A percentile compares a stretch with the other conserved stretches of the same genome.
phyloP scores from a whole-genome alignment of 2,113 vertebrate species.

The Megaceryle maxima region DNA sequence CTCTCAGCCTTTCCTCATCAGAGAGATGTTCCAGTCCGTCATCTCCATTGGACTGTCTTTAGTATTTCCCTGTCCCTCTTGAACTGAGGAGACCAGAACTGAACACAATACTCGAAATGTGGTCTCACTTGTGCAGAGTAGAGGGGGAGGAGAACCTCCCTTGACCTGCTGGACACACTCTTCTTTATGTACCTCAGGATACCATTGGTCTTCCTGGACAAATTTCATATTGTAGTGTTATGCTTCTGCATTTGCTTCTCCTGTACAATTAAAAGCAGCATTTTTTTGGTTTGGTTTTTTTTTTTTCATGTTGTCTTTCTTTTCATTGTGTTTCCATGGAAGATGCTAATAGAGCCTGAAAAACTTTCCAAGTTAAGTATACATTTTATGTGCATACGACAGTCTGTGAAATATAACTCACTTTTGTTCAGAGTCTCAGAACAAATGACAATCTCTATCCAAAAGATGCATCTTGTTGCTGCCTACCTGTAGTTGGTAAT shows the following conservation, averaged over 20 bases:
- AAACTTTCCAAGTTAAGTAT: background rate
- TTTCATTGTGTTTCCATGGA: background rate
- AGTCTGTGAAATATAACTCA: background rate
- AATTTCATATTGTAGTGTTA: background rate
- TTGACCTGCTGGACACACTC: no score
- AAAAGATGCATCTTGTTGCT: background rate
- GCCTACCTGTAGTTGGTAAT: background rate
- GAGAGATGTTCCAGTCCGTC: no score
- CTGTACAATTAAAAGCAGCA: background rate
- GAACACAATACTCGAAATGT: no score
- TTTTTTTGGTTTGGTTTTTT: background rate
- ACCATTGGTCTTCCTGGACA: background rate
- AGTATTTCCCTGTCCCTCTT: no score
- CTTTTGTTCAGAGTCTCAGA: background rate
- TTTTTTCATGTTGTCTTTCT: background rate
- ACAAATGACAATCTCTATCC: background rate
- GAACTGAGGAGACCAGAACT: no score
- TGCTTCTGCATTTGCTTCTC: background rate
- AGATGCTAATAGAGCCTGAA: background rate
- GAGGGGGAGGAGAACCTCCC: no score
- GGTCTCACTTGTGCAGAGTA: no score
- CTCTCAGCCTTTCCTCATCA: no score
- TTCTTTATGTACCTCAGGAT: no score
- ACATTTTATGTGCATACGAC: background rate
- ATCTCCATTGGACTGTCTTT: no score